Evolutionary conservation across 2,888 invertebrate genomes (phyloP).

Genomic region (Therioaphis trifolii): DNA sequence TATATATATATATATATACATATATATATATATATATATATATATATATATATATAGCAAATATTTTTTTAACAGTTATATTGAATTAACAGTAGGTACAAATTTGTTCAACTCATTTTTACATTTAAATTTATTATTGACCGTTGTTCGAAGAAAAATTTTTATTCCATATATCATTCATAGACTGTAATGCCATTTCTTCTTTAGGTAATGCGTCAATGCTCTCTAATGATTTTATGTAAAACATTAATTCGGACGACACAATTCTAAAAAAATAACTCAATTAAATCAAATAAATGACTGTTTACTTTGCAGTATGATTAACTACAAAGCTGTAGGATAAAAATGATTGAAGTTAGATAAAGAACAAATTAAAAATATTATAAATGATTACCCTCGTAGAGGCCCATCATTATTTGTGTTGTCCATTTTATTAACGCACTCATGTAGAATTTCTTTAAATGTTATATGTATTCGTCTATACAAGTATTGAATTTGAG

Average conservation of each 20-base stretch:
- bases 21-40: conserved; percentile 3
- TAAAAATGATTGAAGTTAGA: too few species aligned
- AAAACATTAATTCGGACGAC: conserved; percentile 91
- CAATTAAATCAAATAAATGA: background rate
- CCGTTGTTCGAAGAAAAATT: conserved; percentile 53
- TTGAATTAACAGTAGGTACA: conserved; percentile 45
- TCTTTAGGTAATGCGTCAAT: conserved; percentile 81
- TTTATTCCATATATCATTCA: conserved; percentile 82
- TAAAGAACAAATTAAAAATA: conserved; percentile 14
- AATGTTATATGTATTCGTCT: conserved; percentile 85
- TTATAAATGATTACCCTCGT: conserved; percentile 75
- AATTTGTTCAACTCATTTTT: conserved; percentile 58
- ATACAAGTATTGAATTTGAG: conserved; percentile 75
- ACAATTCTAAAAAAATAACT: conserved; percentile 73
- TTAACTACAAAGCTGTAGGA: too few species aligned
- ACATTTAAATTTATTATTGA: conserved; percentile 24
- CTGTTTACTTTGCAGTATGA: too few species aligned
- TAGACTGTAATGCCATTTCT: conserved; percentile 79
- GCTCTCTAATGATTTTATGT: conserved; percentile 86
- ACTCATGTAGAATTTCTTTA: conserved; percentile 86
- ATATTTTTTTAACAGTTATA: conserved; percentile 19
- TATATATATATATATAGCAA: conserved; percentile 16
- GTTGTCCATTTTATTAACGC: conserved; percentile 86
- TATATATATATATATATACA: conserved; percentile 3
- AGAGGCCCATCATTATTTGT: conserved; percentile 96